Evolutionary conservation across 2,113 vertebrate genomes (phyloP).

Genomic region (Gambusia holbrooki): DNA sequence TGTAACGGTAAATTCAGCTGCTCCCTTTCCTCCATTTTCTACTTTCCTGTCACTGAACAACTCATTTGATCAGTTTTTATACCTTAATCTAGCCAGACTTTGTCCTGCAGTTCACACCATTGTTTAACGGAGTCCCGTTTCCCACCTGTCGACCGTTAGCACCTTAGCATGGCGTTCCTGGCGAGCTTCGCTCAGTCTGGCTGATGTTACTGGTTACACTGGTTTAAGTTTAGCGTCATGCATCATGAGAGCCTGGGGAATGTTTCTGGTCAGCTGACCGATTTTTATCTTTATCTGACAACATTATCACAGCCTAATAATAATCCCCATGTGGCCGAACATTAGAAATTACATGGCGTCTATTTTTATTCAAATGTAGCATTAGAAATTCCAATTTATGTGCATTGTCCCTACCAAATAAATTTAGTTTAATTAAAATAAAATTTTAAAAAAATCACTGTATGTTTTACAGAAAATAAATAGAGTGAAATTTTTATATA

Average conservation of each 20-base stretch:
- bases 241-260: neutral
- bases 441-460: too few relatives aligned
- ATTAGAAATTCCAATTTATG: too few relatives aligned
- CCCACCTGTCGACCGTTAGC: constrained; percentile 20
- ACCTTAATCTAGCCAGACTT: neutral
- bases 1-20: constrained; percentile 18
- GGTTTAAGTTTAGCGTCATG: constrained; percentile 21
- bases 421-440: too few relatives aligned
- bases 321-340: neutral
- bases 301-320: constrained; percentile 5
- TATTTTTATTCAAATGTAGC: neutral
- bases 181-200: neutral
- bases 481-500: too few relatives aligned
- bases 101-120: neutral
- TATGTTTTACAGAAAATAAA: too few relatives aligned
- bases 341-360: too few relatives aligned
- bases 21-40: neutral
- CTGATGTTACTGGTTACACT: constrained; percentile 13
- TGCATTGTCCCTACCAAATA: too few relatives aligned
- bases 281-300: neutral
- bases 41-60: neutral
- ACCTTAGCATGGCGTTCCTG: constrained; percentile 22
- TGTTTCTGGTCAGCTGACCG: constrained; percentile 8
- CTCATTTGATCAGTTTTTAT: neutral
- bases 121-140: neutral